Conservation (phyloP, 2,797 vertebrate genomes). For the Pangasius krempfi region DNA sequence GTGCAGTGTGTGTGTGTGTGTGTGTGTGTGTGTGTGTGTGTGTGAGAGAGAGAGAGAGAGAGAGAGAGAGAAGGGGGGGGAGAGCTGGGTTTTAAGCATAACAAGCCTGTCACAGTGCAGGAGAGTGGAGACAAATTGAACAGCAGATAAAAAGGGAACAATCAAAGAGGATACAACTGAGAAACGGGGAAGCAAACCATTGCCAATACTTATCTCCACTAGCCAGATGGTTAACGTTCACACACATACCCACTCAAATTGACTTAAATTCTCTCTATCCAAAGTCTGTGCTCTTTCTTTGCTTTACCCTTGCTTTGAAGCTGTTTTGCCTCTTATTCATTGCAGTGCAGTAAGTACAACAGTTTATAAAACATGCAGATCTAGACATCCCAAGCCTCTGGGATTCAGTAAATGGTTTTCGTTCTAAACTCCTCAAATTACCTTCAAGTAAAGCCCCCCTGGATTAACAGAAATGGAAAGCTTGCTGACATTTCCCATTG, state of each 20-base stretch:
- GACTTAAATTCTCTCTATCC: background rate
- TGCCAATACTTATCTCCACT: constrained; percentile 15
- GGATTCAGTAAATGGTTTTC: background rate
- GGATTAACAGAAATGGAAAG: background rate
- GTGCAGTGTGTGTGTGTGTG: background rate
- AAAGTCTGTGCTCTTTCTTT: background rate
- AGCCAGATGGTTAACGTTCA: background rate
- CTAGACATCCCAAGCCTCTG: background rate
- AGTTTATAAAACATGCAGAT: background rate
- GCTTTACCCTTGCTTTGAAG: background rate
- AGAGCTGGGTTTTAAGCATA: background rate
- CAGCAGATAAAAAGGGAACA: background rate
- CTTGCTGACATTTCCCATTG: background rate
- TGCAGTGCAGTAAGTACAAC: background rate
- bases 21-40: background rate
- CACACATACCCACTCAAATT: constrained; percentile 11
- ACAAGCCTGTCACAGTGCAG: background rate
- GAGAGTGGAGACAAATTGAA: background rate
- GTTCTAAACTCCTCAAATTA: background rate
- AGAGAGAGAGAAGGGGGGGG: background rate
- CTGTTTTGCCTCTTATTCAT: background rate
- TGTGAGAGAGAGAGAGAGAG: background rate
- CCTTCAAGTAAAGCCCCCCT: background rate
- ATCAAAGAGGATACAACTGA: constrained; percentile 3
- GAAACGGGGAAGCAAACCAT: constrained; percentile 1